Evolutionary conservation across 2,797 vertebrate species (phyloP).

Genomic region (Poecile montanus): DNA sequence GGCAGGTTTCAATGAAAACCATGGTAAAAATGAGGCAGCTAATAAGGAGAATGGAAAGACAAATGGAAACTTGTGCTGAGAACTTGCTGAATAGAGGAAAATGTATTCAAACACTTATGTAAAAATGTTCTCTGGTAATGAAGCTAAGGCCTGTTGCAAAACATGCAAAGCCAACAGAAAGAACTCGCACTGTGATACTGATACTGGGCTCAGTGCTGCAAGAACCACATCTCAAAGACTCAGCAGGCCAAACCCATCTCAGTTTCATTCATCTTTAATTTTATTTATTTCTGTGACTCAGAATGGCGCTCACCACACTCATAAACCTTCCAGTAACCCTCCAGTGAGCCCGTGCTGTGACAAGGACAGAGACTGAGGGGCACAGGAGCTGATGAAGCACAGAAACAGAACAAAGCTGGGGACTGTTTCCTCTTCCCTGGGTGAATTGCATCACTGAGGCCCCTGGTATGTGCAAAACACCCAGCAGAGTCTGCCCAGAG

Average conservation of each 20-base stretch:
- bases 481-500: not conserved
- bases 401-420: not conserved
- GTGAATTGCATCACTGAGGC: not conserved
- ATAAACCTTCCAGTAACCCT: not conserved
- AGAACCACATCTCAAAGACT: not conserved
- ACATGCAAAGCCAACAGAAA: not conserved
- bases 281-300: not conserved
- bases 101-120: not conserved
- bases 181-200: not conserved
- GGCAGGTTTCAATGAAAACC: not conserved
- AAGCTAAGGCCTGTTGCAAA: not conserved
- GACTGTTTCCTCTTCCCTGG: not conserved
- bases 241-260: not conserved
- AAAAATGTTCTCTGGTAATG: not conserved
- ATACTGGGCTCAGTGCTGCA: not conserved
- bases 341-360: not conserved
- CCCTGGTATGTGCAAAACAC: not conserved
- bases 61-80: not conserved
- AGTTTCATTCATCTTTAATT: not conserved
- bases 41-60: not conserved
- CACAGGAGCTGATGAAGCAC: not conserved
- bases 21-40: not conserved
- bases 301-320: not conserved
- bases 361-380: not conserved
- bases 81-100: conserved; percentile 2